Conservation (phyloP, 92 coral and sea anemone species). For the Blastomussa wellsi region DNA sequence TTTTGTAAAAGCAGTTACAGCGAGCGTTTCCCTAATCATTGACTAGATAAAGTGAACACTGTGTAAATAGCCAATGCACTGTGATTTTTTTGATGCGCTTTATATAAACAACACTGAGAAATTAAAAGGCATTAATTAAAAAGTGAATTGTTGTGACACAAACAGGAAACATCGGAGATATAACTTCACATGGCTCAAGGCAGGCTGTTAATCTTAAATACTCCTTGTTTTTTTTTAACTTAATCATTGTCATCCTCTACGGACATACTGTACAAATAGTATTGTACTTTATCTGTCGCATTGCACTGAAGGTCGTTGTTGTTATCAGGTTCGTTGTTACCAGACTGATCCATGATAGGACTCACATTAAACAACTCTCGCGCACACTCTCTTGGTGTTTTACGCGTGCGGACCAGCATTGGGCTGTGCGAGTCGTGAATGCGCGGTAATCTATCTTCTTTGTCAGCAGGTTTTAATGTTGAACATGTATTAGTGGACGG, state of each 20-base stretch:
- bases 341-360: slow-evolving; percentile 45
- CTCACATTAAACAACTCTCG: slow-evolving; percentile 47
- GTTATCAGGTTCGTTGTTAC: not conserved
- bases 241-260: slow-evolving; percentile 16
- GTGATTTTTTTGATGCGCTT: too few species aligned
- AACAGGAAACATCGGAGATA: not conserved
- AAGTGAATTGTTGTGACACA: too few species aligned
- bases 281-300: slow-evolving; percentile 31
- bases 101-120: too few species aligned
- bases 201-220: not conserved
- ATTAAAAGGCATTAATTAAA: too few species aligned
- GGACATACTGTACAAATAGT: slow-evolving; percentile 25
- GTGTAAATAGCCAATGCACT: too few species aligned
- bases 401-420: slow-evolving; percentile 26
- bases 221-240: not conserved
- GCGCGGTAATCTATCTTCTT: slow-evolving; percentile 20
- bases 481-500: not conserved
- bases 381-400: slow-evolving; percentile 30
- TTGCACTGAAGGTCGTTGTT: slow-evolving; percentile 11
- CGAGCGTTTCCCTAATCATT: too few species aligned
- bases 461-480: not conserved
- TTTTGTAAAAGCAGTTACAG: too few species aligned
- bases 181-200: not conserved
- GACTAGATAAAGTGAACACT: too few species aligned
- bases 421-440: slow-evolving; percentile 15